Conservation (phyloP, 2,797 vertebrate species). For the Malurus leucopterus region DNA sequence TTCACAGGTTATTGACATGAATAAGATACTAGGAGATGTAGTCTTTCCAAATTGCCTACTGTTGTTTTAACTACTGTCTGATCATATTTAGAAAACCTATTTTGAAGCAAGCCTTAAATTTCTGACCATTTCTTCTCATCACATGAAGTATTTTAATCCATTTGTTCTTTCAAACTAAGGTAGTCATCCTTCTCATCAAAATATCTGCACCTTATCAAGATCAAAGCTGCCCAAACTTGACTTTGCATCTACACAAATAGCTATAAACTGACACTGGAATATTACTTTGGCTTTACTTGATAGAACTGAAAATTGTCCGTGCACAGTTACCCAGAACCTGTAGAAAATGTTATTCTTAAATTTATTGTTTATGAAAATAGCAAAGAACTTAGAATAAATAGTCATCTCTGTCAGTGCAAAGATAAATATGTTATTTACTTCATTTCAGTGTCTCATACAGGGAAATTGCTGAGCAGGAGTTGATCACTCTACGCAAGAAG, state of each 20-base stretch:
- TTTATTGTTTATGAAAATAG: conserved; percentile 60
- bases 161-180: conserved; percentile 47
- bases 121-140: background rate
- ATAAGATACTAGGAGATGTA: background rate
- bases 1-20: background rate
- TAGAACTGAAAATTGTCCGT: conserved; percentile 67
- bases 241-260: conserved; percentile 61
- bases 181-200: conserved; percentile 53
- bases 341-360: conserved; percentile 49
- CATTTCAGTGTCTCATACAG: conserved; percentile 27
- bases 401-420: conserved; percentile 41
- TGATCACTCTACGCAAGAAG: background rate
- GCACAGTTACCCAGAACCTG: conserved; percentile 57
- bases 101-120: conserved; percentile 9
- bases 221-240: conserved; percentile 65
- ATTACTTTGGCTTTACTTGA: conserved; percentile 65
- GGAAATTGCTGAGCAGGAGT: conserved; percentile 23
- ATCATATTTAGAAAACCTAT: background rate
- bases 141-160: conserved; percentile 12
- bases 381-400: conserved; percentile 57
- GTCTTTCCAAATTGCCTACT: background rate
- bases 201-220: conserved; percentile 59
- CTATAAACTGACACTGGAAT: conserved; percentile 56
- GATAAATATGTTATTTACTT: conserved; percentile 40
- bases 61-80: conserved; percentile 6